phyloP scores from a whole-genome alignment of 1,140 invertebrate genomes.

The Hermatobates lingyangjiaoensis region DNA sequence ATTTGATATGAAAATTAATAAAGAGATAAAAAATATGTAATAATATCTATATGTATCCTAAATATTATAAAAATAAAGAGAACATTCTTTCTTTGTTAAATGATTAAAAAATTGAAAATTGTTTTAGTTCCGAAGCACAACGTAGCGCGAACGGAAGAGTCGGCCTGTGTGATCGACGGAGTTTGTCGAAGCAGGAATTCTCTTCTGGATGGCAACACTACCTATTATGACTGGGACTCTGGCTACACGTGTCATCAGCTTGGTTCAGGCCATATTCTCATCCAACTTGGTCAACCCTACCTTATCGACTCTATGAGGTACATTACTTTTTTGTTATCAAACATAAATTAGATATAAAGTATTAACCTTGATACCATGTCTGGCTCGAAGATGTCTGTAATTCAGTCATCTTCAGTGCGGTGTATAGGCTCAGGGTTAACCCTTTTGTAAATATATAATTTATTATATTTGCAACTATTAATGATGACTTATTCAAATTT shows the following conservation, averaged over 20 bases:
- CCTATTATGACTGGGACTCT: conserved; percentile 94
- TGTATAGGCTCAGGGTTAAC: too few relatives aligned
- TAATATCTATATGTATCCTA: neutral
- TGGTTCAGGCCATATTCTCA: conserved; percentile 80
- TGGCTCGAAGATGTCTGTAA: too few relatives aligned
- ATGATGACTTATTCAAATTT: too few relatives aligned
- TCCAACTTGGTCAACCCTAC: conserved; percentile 93
- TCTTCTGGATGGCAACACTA: conserved; percentile 85
- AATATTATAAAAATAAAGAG: neutral
- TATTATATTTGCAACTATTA: too few relatives aligned
- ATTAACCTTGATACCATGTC: too few relatives aligned
- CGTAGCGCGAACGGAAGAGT: conserved; percentile 72
- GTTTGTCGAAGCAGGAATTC: conserved; percentile 74
- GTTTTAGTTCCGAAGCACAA: conserved; percentile 70
- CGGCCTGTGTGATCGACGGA: conserved; percentile 87
- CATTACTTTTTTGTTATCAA: too few relatives aligned
- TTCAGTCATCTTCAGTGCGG: too few relatives aligned
- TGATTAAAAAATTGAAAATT: too few relatives aligned
- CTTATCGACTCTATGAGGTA: conserved; percentile 76
- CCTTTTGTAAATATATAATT: too few relatives aligned
- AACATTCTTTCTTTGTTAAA: too few relatives aligned
- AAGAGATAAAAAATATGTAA: neutral
- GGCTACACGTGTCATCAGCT: conserved; percentile 98
- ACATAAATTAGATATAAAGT: too few relatives aligned
- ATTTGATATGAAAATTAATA: neutral